These are phyloP conservation scores for Tipula unca DNA, from an alignment of 2,888 invertebrate genomes.

Conservation along the genomic window DNA sequence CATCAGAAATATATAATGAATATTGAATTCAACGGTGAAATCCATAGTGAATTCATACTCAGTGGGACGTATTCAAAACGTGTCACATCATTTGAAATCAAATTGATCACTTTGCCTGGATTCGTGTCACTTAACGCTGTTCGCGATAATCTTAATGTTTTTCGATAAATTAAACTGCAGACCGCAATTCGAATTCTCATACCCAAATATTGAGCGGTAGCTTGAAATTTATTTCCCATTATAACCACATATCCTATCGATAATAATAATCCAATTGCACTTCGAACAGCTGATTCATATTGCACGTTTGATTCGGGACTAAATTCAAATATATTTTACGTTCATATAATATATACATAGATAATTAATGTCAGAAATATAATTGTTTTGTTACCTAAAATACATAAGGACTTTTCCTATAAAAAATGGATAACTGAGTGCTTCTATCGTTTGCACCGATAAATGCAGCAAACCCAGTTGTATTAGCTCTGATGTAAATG, in stretches of 20 bases:
- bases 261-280: slow-evolving; percentile 42
- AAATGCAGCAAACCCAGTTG: slow-evolving; percentile 24
- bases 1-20: slow-evolving; percentile 65
- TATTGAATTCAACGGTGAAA: slow-evolving; percentile 58
- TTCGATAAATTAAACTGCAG: slow-evolving; percentile 77
- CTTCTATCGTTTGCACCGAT: slow-evolving; percentile 23
- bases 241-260: slow-evolving; percentile 40
- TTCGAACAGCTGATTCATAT: slow-evolving; percentile 48
- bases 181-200: slow-evolving; percentile 74
- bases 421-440: slow-evolving; percentile 23
- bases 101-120: slow-evolving; percentile 78
- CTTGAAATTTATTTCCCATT: slow-evolving; percentile 54
- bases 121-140: slow-evolving; percentile 72
- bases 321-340: neutral
- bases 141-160: slow-evolving; percentile 63
- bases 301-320: slow-evolving; percentile 44
- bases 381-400: slow-evolving; percentile 26
- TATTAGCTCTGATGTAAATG: slow-evolving; percentile 28
- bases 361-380: neutral
- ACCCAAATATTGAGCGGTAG: slow-evolving; percentile 66
- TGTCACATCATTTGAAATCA: slow-evolving; percentile 80
- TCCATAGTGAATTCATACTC: slow-evolving; percentile 72
- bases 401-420: slow-evolving; percentile 26
- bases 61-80: slow-evolving; percentile 69
- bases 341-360: neutral